A percentile compares a stretch with the other conserved stretches of the same genome.
Conservation (phyloP, 2,888 invertebrate genomes). For the Meandrusa payeni region DNA sequence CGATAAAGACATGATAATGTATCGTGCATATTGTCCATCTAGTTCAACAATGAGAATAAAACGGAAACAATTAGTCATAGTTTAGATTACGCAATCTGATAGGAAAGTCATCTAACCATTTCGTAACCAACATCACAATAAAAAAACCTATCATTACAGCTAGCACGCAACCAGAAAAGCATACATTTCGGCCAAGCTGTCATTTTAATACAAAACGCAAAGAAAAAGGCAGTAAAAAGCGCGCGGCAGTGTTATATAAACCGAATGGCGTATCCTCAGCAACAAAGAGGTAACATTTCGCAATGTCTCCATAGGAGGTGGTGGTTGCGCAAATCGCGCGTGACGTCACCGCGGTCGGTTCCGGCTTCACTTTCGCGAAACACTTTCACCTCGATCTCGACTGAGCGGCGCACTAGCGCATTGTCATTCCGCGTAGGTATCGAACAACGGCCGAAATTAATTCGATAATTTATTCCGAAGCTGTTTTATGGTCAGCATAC, state of each 20-base stretch:
- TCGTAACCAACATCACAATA: conserved; percentile 6
- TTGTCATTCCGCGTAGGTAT: conserved; percentile 32
- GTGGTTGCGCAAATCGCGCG: conserved; percentile 67
- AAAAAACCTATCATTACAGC: neutral
- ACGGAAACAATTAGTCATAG: conserved; percentile 1
- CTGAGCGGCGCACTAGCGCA: conserved; percentile 38
- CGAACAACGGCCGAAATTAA: conserved; percentile 35
- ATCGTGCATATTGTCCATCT: too few species aligned
- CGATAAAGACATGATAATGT: too few species aligned
- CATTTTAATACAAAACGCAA: conserved; percentile 2
- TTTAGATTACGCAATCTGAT: conserved; percentile 6
- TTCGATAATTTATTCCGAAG: conserved; percentile 47
- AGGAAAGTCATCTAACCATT: conserved; percentile 3
- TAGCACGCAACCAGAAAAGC: conserved; percentile 1
- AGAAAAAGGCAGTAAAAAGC: conserved; percentile 1
- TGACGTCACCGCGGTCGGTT: conserved; percentile 70
- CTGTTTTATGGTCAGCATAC: conserved; percentile 19
- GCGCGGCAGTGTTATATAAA: conserved; percentile 21
- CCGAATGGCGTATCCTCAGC: conserved; percentile 12
- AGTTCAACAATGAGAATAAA: neutral
- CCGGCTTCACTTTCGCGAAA: conserved; percentile 79
- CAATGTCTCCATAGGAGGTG: conserved; percentile 48
- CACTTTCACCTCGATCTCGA: conserved; percentile 68
- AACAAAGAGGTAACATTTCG: conserved; percentile 60
- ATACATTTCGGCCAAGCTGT: neutral